These are phyloP conservation scores for Lutraria rhynchaena DNA, from an alignment of 1,140 invertebrate species.

Conservation along the genomic window DNA sequence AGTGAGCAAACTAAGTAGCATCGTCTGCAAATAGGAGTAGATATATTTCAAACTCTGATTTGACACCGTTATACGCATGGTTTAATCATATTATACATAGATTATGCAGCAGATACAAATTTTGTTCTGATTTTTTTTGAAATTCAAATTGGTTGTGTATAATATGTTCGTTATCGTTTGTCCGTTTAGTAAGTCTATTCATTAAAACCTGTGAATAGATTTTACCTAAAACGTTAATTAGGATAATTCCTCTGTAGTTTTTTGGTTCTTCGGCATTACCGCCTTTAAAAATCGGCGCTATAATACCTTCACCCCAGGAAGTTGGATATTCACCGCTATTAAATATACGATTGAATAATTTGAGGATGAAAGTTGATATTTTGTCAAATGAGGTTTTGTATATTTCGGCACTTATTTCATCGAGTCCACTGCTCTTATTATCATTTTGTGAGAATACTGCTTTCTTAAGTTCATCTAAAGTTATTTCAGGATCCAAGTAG, in stretches of 20 bases:
- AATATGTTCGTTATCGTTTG: neutral
- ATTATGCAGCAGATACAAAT: constrained; percentile 5
- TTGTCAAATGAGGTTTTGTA: too few species aligned
- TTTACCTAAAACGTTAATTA: constrained; percentile 32
- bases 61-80: constrained; percentile 19
- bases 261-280: constrained; percentile 11
- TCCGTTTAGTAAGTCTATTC: too few species aligned
- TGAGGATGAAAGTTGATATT: too few species aligned
- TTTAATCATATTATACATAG: constrained; percentile 34
- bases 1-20: constrained; percentile 27
- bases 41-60: neutral
- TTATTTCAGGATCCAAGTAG: too few species aligned
- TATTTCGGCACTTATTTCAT: too few species aligned
- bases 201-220: constrained; percentile 22
- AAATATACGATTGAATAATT: constrained; percentile 7
- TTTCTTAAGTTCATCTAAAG: too few species aligned
- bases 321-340: constrained; percentile 13
- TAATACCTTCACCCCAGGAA: constrained; percentile 12
- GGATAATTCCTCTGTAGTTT: constrained; percentile 23
- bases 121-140: constrained; percentile 10
- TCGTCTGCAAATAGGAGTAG: constrained; percentile 23
- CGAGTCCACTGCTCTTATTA: too few species aligned
- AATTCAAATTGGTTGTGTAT: neutral
- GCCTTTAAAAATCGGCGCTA: constrained; percentile 30
- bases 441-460: too few species aligned